Percentiles rank a stretch among this genome's conserved stretches.
These are phyloP conservation scores for Chionomys nivalis DNA, from an alignment of 2,113 vertebrate genomes.

Conservation along the genomic window DNA sequence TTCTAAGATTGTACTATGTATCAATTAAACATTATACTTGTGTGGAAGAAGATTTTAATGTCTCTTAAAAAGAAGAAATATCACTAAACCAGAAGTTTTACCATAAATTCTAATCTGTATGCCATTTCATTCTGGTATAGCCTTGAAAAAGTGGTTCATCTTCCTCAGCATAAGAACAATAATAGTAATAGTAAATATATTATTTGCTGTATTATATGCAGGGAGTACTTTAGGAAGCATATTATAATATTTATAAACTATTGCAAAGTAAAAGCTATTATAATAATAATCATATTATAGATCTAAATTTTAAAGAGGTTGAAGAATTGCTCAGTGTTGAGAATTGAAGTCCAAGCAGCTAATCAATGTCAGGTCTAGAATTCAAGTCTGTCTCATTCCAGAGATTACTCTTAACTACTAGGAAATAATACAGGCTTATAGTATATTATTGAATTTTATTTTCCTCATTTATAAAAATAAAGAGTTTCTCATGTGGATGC, in stretches of 20 bases:
- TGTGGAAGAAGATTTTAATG: neutral
- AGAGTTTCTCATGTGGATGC: neutral
- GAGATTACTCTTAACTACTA: neutral
- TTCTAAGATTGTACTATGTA: neutral
- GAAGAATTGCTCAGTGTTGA: neutral
- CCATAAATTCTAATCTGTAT: neutral
- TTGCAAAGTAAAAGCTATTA: neutral
- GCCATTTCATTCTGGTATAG: conserved; percentile 1
- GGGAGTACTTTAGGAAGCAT: neutral
- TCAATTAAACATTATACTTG: neutral
- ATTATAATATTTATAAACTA: neutral
- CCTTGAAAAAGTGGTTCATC: neutral
- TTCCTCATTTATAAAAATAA: conserved; percentile 5
- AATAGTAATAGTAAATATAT: neutral
- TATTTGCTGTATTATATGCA: neutral
- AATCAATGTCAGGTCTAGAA: neutral
- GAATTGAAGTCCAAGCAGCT: conserved; percentile 29
- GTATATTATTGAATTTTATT: conserved; percentile 24
- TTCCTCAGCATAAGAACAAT: neutral
- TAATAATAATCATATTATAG: neutral
- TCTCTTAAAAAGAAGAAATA: neutral
- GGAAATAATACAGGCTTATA: conserved; percentile 13
- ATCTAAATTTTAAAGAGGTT: conserved; percentile 13
- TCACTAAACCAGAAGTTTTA: neutral
- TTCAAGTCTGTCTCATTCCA: neutral